phyloP scores from a whole-genome alignment of 2,888 invertebrate species.

The Synanthedon vespiformis region DNA sequence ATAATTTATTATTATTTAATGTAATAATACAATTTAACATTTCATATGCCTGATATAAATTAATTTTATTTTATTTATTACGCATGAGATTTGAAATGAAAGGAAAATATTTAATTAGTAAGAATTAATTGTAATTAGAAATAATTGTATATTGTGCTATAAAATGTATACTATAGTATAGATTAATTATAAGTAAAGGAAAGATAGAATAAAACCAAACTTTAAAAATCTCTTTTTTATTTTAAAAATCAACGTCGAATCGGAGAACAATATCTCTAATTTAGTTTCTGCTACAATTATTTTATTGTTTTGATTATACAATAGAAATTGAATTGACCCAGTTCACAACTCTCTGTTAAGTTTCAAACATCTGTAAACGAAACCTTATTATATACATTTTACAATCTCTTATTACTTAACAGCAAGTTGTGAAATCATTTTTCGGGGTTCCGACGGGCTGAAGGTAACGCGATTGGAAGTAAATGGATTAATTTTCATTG shows the following conservation, averaged over 20 bases:
- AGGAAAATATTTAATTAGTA: too few relatives aligned
- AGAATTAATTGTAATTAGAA: too few relatives aligned
- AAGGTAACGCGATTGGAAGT: too few relatives aligned
- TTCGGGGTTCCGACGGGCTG: too few relatives aligned
- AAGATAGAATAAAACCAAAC: not conserved
- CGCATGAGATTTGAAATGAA: too few relatives aligned
- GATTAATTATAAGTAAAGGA: not conserved
- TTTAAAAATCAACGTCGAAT: conserved; percentile 34
- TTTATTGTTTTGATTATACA: conserved; percentile 3
- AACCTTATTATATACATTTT: not conserved
- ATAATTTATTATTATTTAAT: too few relatives aligned
- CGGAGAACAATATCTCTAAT: conserved; percentile 29
- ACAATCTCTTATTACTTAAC: not conserved
- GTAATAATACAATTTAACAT: too few relatives aligned
- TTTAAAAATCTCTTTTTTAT: conserved; percentile 16
- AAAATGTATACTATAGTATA: too few relatives aligned
- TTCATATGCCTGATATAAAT: too few relatives aligned
- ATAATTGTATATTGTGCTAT: too few relatives aligned
- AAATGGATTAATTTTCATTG: not conserved
- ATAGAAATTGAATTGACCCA: not conserved
- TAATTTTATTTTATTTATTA: too few relatives aligned
- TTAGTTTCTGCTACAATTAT: conserved; percentile 10
- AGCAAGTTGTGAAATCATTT: too few relatives aligned
- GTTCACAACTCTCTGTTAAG: not conserved
- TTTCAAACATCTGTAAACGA: not conserved